Evolutionary conservation across 2,797 vertebrate species (phyloP).

Genomic region (Microctenopoma steveboyesi): DNA sequence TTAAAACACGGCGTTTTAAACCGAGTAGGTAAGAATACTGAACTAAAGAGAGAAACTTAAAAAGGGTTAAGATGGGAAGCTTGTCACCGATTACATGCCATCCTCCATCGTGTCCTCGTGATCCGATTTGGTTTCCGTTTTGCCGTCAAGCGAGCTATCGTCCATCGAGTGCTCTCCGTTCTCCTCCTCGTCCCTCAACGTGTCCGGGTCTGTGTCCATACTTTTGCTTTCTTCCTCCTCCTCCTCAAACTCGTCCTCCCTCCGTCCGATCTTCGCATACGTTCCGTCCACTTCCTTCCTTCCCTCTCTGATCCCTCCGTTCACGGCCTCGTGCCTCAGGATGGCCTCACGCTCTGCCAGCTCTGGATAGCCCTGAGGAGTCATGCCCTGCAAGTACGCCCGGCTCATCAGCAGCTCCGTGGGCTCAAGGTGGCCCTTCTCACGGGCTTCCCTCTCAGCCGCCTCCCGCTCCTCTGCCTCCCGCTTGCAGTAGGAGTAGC

Average conservation of each 20-base stretch:
- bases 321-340: conserved; percentile 82
- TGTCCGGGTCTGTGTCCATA: conserved; percentile 98
- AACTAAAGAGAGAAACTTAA: conserved; percentile 83
- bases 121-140: conserved; percentile 99
- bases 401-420: conserved; percentile 97
- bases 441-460: conserved; percentile 92
- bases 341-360: conserved; percentile 91
- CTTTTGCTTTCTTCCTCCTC: conserved; percentile 99
- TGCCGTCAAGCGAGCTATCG: conserved; percentile 98
- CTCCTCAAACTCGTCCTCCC: conserved; percentile 95
- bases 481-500: conserved; percentile 99
- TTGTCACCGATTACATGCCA: conserved; percentile 94
- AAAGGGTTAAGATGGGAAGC: conserved; percentile 85
- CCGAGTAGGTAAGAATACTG: conserved; percentile 94
- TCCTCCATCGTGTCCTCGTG: conserved; percentile 98
- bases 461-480: conserved; percentile 98
- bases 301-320: conserved; percentile 91
- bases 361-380: conserved; percentile 95
- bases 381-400: conserved; percentile 96
- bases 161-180: conserved; percentile 98
- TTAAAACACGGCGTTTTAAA: conserved; percentile 88
- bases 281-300: conserved; percentile 92
- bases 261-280: conserved; percentile 92
- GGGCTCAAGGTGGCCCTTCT: conserved; percentile 96
- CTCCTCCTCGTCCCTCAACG: conserved; percentile 97